A percentile compares a stretch with the other conserved stretches of the same genome.
phyloP scores from a whole-genome alignment of 2,113 vertebrate genomes.

The Cariama cristata region DNA sequence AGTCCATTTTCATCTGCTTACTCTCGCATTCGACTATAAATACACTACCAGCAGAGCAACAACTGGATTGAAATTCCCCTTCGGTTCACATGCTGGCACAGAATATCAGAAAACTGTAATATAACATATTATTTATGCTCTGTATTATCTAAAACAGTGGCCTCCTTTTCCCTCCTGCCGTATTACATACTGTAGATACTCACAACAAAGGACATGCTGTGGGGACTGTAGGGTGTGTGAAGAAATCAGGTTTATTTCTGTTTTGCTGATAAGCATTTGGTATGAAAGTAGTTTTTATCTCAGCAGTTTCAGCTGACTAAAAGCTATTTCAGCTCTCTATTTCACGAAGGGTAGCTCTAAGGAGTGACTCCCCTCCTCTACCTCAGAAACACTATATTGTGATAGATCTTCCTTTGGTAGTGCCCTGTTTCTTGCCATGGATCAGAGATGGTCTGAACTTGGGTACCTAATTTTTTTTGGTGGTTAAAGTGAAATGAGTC shows the following conservation, averaged over 20 bases:
- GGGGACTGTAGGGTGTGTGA: background rate
- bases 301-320: background rate
- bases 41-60: background rate
- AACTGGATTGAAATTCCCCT: background rate
- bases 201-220: background rate
- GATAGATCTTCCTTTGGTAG: background rate
- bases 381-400: background rate
- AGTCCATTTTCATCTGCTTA: background rate
- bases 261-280: background rate
- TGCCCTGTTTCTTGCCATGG: background rate
- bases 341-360: background rate
- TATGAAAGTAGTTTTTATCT: background rate
- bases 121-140: background rate
- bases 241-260: background rate
- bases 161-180: background rate
- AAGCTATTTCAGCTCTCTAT: background rate
- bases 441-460: background rate
- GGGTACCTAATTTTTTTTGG: background rate
- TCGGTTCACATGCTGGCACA: background rate
- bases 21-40: background rate
- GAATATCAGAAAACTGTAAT: background rate
- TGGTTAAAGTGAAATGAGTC: background rate
- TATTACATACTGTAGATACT: background rate
- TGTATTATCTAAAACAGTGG: background rate
- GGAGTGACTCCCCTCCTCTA: background rate